Percentiles rank a stretch among this genome's conserved stretches.
phyloP scores from a whole-genome alignment of 2,797 vertebrate species.

The Pseudotriccus pelzelni region DNA sequence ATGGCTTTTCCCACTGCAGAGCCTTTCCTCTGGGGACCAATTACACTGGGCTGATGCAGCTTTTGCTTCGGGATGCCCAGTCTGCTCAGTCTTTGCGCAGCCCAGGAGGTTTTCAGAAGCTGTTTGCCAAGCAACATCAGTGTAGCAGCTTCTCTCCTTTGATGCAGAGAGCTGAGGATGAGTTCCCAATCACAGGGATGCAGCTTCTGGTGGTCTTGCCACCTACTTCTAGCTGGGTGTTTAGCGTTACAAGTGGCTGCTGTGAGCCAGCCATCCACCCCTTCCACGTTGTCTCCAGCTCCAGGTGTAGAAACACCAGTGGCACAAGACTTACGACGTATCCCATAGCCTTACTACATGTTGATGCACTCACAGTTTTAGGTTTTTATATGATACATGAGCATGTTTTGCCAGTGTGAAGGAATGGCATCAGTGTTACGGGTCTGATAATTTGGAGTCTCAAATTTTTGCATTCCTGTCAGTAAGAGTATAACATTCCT shows the following conservation, averaged over 20 bases:
- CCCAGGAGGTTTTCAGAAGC: neutral
- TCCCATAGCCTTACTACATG: neutral
- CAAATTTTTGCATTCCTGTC: neutral
- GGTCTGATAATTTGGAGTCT: neutral
- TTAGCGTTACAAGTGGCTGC: neutral
- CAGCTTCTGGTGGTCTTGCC: neutral
- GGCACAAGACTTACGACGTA: neutral
- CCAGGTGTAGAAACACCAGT: neutral
- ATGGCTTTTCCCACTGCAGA: constrained; percentile 18
- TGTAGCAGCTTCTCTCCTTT: neutral
- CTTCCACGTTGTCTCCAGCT: neutral
- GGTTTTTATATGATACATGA: neutral
- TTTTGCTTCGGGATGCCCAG: neutral
- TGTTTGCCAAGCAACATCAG: fast-evolving
- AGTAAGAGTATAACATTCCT: neutral
- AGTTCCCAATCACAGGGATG: neutral
- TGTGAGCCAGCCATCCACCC: neutral
- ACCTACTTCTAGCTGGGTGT: neutral
- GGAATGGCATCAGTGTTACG: neutral
- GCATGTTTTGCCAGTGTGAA: neutral
- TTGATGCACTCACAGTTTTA: neutral
- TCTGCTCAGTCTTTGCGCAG: neutral
- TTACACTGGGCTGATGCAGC: neutral
- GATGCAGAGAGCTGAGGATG: neutral
- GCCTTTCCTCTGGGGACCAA: neutral